Conservation (phyloP, 2,113 vertebrate species). For the Centropristis striata region DNA sequence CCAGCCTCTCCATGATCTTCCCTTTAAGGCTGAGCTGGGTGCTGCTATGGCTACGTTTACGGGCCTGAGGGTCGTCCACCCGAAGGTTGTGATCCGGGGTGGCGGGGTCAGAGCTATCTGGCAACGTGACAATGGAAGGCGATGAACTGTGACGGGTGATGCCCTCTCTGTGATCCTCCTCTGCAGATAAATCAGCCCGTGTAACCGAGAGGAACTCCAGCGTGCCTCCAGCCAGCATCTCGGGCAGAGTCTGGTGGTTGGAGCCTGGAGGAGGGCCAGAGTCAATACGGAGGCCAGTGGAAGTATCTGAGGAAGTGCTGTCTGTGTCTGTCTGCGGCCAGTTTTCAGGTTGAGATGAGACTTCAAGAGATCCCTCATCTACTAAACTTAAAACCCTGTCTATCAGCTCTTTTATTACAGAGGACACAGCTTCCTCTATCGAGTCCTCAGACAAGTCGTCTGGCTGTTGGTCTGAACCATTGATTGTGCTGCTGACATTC, state of each 20-base stretch:
- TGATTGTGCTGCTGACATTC: constrained; percentile 44
- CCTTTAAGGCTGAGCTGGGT: constrained; percentile 96
- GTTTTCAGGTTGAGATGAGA: constrained; percentile 80
- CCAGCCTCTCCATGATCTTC: constrained; percentile 91
- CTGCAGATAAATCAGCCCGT: constrained; percentile 48
- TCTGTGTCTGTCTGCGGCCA: constrained; percentile 86
- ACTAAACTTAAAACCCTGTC: constrained; percentile 88
- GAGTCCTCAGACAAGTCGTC: constrained; percentile 77
- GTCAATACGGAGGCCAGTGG: constrained; percentile 67
- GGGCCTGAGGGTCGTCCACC: constrained; percentile 86
- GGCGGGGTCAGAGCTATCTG: constrained; percentile 77
- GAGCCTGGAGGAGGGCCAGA: constrained; percentile 43
- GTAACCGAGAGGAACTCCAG: constrained; percentile 81
- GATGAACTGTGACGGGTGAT: constrained; percentile 96
- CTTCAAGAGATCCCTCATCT: constrained; percentile 84
- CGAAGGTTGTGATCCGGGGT: constrained; percentile 82
- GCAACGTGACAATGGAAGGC: constrained; percentile 91
- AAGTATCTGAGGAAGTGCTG: constrained; percentile 82
- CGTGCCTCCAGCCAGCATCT: constrained; percentile 84
- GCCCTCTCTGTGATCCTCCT: constrained; percentile 87
- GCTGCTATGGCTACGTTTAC: constrained; percentile 94
- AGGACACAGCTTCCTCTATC: constrained; percentile 89
- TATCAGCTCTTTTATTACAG: constrained; percentile 91
- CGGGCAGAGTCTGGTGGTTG: constrained; percentile 79
- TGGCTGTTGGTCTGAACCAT: constrained; percentile 82